A percentile compares a stretch with the other conserved stretches of the same genome.
Conservation (phyloP, 1,140 invertebrate genomes). For the Drosophila arizonae region DNA sequence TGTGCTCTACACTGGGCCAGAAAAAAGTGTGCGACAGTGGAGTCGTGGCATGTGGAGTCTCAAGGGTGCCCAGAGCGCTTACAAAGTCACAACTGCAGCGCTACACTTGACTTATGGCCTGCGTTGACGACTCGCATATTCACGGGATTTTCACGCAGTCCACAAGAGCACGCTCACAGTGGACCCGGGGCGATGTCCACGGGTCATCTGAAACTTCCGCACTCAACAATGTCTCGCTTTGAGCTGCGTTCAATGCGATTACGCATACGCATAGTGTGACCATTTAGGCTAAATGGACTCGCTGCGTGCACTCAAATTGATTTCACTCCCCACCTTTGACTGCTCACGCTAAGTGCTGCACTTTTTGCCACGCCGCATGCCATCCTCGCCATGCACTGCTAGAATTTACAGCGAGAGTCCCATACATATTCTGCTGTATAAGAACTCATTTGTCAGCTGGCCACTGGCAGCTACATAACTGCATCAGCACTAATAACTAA, state of each 20-base stretch:
- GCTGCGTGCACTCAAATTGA: not conserved
- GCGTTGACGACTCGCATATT: conserved; percentile 20
- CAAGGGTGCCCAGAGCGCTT: conserved; percentile 31
- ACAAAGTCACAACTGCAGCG: conserved; percentile 25
- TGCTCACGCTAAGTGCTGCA: not conserved
- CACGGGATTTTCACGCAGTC: conserved; percentile 4
- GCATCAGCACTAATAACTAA: too few species aligned
- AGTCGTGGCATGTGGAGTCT: conserved; percentile 10
- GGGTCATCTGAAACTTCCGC: too few species aligned
- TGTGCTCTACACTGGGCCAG: not conserved
- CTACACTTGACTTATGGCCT: conserved; percentile 18
- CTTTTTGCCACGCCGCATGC: too few species aligned
- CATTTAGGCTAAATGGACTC: not conserved
- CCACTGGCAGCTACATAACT: too few species aligned
- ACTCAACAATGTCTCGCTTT: not conserved
- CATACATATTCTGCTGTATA: too few species aligned
- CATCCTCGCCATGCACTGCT: too few species aligned
- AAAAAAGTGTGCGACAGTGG: not conserved
- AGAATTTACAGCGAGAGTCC: too few species aligned
- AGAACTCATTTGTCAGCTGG: too few species aligned
- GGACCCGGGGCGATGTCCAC: not conserved
- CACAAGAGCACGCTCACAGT: not conserved
- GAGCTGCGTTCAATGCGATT: not conserved
- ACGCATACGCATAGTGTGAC: conserved; percentile 9
- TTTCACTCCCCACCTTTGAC: not conserved